These are phyloP conservation scores for Carabus problematicus DNA, from an alignment of 2,888 invertebrate species.

Conservation along the genomic window DNA sequence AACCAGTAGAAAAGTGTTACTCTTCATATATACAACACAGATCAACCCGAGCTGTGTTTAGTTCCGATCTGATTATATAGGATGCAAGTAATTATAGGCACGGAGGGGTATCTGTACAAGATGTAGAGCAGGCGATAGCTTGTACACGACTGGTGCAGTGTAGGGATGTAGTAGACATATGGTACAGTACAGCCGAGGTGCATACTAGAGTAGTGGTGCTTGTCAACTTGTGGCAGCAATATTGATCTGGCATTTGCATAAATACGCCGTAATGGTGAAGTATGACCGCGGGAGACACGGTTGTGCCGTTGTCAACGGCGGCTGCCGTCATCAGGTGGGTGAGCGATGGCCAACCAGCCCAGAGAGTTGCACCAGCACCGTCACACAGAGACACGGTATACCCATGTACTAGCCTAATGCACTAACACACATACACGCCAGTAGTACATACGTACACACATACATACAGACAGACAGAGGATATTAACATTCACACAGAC, in stretches of 20 bases:
- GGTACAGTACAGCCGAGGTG: too few relatives aligned
- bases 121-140: too few relatives aligned
- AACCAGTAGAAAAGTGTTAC: too few relatives aligned
- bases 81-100: too few relatives aligned
- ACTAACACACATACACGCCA: conserved; percentile 17
- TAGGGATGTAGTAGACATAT: too few relatives aligned
- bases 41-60: too few relatives aligned
- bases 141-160: too few relatives aligned
- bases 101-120: too few relatives aligned
- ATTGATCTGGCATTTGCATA: conserved; percentile 41
- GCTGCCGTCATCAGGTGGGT: conserved; percentile 30
- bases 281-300: conserved; percentile 32
- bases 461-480: neutral
- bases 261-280: conserved; percentile 38
- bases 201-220: too few relatives aligned
- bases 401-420: conserved; percentile 29
- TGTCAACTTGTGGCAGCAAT: conserved; percentile 28
- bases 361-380: neutral
- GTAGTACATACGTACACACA: conserved; percentile 2
- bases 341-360: conserved; percentile 33
- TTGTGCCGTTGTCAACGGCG: conserved; percentile 20
- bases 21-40: too few relatives aligned
- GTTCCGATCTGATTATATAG: too few relatives aligned
- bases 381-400: conserved; percentile 30
- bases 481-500: neutral